Percentiles rank a stretch among this genome's conserved stretches.
phyloP scores from a whole-genome alignment of 30 jellyfish, hydroid and myxozoan species.

The Phacellophora camtschatica region DNA sequence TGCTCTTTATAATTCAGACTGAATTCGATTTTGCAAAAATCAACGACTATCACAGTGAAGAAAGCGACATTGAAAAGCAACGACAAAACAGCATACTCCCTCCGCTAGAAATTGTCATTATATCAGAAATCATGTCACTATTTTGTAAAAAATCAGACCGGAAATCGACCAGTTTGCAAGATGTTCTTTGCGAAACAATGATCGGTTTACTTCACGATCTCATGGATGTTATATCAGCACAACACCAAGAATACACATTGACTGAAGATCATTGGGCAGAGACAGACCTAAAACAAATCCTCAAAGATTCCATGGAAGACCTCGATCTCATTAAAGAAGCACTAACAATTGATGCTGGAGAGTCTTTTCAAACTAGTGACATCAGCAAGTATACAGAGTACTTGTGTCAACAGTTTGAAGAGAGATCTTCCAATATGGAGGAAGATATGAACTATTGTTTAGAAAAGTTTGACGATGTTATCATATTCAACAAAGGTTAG shows the following conservation, averaged over 20 bases:
- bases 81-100: not conserved
- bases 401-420: conserved; percentile 43
- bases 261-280: conserved; percentile 66
- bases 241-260: conserved; percentile 1
- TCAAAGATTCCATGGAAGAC: conserved; percentile 58
- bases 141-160: not conserved
- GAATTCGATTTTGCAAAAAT: no score
- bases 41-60: no score
- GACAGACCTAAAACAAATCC: conserved; percentile 44
- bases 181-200: not conserved
- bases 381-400: conserved; percentile 17
- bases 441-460: conserved; percentile 52
- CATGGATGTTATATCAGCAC: conserved; percentile 10
- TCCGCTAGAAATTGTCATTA: conserved; percentile 41
- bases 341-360: not conserved
- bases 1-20: no score
- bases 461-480: conserved; percentile 21
- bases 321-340: conserved; percentile 38
- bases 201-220: conserved; percentile 17
- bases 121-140: conserved; percentile 52
- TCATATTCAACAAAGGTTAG: conserved; percentile 26
- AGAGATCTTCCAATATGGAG: conserved; percentile 39
- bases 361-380: conserved; percentile 34
- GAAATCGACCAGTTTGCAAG: not conserved
- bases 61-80: no score